Conservation (phyloP, 2,888 invertebrate genomes). For the Podotricha telesiphe region DNA sequence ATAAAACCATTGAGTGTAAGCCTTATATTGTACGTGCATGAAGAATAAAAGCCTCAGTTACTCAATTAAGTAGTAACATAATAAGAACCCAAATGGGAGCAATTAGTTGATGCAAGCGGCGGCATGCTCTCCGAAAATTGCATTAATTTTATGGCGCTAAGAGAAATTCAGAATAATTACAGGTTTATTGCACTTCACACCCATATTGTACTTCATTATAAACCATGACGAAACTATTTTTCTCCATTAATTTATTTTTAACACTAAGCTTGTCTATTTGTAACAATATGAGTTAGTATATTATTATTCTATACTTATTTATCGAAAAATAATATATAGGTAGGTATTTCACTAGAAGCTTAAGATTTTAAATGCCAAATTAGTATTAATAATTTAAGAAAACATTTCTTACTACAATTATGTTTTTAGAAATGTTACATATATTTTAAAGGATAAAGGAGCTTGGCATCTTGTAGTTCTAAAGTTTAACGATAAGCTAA, state of each 20-base stretch:
- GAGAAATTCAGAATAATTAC: constrained; percentile 73
- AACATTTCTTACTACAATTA: no score
- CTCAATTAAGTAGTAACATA: constrained; percentile 45
- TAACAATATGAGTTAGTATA: no score
- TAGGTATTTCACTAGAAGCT: no score
- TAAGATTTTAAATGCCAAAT: no score
- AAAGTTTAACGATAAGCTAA: constrained; percentile 51
- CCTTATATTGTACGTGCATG: constrained; percentile 46
- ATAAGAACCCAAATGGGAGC: constrained; percentile 66
- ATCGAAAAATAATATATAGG: no score
- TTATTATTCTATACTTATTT: no score
- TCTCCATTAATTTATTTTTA: background rate
- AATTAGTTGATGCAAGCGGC: constrained; percentile 61
- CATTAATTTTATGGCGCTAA: constrained; percentile 69
- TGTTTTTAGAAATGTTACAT: no score
- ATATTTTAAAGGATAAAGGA: background rate
- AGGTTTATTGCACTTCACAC: constrained; percentile 40
- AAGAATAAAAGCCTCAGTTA: constrained; percentile 35
- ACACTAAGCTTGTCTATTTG: no score
- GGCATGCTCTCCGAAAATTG: constrained; percentile 59
- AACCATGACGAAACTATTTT: constrained; percentile 23
- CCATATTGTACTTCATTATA: constrained; percentile 52
- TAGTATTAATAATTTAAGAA: no score
- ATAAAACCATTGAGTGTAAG: constrained; percentile 41
- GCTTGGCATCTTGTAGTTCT: constrained; percentile 40